A percentile compares a stretch with the other conserved stretches of the same genome.
Evolutionary conservation across 2,888 invertebrate genomes (phyloP).

Genomic region (Drymonia ruficornis): DNA sequence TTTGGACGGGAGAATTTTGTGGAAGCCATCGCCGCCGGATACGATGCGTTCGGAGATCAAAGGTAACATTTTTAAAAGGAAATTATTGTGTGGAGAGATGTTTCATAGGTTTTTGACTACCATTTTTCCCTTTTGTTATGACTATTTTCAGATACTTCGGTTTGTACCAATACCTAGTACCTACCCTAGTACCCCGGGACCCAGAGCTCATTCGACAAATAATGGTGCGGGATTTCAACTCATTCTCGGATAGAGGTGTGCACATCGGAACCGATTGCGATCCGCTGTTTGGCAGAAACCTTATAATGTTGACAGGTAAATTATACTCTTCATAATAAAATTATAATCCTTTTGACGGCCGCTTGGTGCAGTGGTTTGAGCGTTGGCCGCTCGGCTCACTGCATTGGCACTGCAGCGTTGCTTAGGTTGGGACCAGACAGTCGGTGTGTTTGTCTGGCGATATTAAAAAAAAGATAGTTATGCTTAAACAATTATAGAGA

Average conservation of each 20-base stretch:
- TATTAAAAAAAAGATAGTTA: too few species aligned
- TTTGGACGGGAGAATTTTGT: constrained; percentile 63
- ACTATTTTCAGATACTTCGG: constrained; percentile 56
- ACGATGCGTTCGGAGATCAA: constrained; percentile 59
- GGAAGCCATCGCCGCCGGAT: constrained; percentile 60
- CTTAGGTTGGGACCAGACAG: too few species aligned
- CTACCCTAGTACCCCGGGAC: constrained; percentile 59
- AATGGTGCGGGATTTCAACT: constrained; percentile 58
- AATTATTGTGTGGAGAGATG: too few species aligned
- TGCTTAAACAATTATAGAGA: too few species aligned
- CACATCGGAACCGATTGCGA: constrained; percentile 58
- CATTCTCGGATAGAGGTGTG: constrained; percentile 58
- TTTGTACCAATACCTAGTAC: constrained; percentile 61
- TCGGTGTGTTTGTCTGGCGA: too few species aligned
- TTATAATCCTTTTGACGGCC: too few species aligned
- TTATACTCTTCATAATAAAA: background rate
- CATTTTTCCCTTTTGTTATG: too few species aligned
- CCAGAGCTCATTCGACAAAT: constrained; percentile 62
- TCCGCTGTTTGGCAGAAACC: constrained; percentile 59
- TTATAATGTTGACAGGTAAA: constrained; percentile 59
- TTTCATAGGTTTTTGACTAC: too few species aligned
- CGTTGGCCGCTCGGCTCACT: too few species aligned
- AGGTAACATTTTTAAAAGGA: constrained; percentile 42
- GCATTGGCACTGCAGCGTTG: too few species aligned
- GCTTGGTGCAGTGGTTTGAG: too few species aligned